Evolutionary conservation across 2,797 vertebrate species (phyloP), one percentile per base, ranked within the genome.

Genomic region (Gastrophryne carolinensis): DNA sequence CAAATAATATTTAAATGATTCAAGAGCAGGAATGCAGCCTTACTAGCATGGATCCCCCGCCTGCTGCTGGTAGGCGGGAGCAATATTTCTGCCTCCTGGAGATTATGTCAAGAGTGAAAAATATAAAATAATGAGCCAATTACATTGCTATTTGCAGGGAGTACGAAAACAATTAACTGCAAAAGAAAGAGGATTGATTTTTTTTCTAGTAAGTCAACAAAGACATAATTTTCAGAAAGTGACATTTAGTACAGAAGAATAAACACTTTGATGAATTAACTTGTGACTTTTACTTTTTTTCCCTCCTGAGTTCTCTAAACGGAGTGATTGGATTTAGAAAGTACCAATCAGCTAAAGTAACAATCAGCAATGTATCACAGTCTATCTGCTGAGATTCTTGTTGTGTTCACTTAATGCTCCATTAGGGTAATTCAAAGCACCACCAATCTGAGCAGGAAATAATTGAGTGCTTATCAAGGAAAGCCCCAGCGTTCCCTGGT

Each of bases 391-490:
- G 75, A 58, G 75, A 60, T 72, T 72, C 75, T 66, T 60, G 75
- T 78, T 78, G 75, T 72, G 75, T 72, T 78, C 75, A 72, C 68
- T 78, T 78, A 78, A 78, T 78, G 75, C 68, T 78, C 75, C 75
- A 78, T 78, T 78, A 78, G 68, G 75, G 75, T 78, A 78, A 78
- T 78, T 78, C 68, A 78, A 72, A 66, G 75, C 63, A 78, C 75
- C 75, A 78, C 75, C 75, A 78, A 78, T 78, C 75, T 78, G 75
- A 78, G 75, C 60, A 72, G 75, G 68, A 78, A 72, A 78, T 78
- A 78, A 78, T 78, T 78, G 75, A 72, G 75, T 66, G 68, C 75
- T 78, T 78, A 78, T 72, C 75, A 77, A 72, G 75, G 68, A 78
- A 78, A 78, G 35, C 75, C 75, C 75, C 68, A 66, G 68, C 66